Evolutionary conservation across 2,113 vertebrate genomes (phyloP).

Genomic region (Ellobius talpinus): DNA sequence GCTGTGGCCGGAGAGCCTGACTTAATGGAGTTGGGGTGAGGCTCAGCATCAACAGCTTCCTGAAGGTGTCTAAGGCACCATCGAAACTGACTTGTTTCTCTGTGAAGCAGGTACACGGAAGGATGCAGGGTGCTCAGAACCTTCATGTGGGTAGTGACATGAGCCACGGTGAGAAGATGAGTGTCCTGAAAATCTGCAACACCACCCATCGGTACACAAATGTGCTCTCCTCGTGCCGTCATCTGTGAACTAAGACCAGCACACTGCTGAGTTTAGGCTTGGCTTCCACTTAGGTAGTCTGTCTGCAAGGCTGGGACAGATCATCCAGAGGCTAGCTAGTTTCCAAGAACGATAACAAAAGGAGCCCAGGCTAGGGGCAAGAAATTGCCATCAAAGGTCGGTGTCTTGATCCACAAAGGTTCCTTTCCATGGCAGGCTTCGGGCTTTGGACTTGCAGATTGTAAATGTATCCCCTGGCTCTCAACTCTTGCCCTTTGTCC

Average conservation of each 20-base stretch:
- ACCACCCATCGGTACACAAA: neutral
- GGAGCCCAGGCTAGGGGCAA: neutral
- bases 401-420: neutral
- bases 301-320: neutral
- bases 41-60: neutral
- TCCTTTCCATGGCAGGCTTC: neutral
- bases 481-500: neutral
- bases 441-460: neutral
- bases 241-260: neutral
- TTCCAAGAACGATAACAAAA: neutral
- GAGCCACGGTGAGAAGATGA: neutral
- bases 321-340: neutral
- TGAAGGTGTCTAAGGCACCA: neutral
- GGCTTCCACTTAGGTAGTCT: neutral
- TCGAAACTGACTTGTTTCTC: neutral
- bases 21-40: neutral
- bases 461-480: neutral
- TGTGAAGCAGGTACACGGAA: rapidly evolving
- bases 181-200: neutral
- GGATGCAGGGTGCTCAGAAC: neutral
- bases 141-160: neutral
- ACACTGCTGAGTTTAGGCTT: neutral
- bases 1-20: neutral
- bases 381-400: neutral
- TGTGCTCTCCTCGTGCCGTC: neutral